Evolutionary conservation across 2,797 vertebrate species (phyloP), one percentile per base, ranked within the genome.

Genomic region (Rhadinocentrus ornatus): DNA sequence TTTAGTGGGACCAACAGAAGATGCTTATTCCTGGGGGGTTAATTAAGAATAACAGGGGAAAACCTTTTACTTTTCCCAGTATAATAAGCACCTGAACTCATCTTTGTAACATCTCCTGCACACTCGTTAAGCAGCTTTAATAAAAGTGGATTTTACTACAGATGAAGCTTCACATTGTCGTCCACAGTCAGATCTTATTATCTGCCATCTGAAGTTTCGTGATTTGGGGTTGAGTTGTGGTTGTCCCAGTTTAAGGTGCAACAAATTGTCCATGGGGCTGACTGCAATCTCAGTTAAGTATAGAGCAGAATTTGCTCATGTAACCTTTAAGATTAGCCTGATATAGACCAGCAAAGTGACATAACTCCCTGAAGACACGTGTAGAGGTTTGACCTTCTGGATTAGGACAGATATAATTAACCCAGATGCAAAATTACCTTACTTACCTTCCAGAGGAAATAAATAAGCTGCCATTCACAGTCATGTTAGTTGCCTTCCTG

Each of bases 321-420:
- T 70, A 66, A 58, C 63, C 53, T 55, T 22, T 32, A 13, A 61
- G 81, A 58, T 77, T 73, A 73, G 55, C 77, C 53, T 27, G 39
- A 70, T 62, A 60, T 71, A 71, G 72, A 22, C 2, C 20, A 55
- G 34, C 6, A 52, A 39, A 22, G 3, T 75, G 62, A 77, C 66
- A 60, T 71, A 44, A 60, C 8, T 50, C 32, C 34, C 26, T 41
- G 26, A 59, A 26, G 54, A 32, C 35, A 60, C 48, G 56, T 46
- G 37, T n/a, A 71, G 59, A 26, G 18, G 46, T 62, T 56, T 82
- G 78, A 82, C 75, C 73, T 75, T 22, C 56, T 44, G 74, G 79
- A 80, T 81, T 81, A 78, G 37, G 55, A 41, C 71, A 61, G 22
- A 58, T 69, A 64, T 66, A 62, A 56, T 24, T 55, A 39, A 32